Evolutionary conservation across 30 jellyfish, hydroid and myxozoan genomes (phyloP), one percentile per base, ranked within the genome.

Genomic region (Hydra vulgaris): DNA sequence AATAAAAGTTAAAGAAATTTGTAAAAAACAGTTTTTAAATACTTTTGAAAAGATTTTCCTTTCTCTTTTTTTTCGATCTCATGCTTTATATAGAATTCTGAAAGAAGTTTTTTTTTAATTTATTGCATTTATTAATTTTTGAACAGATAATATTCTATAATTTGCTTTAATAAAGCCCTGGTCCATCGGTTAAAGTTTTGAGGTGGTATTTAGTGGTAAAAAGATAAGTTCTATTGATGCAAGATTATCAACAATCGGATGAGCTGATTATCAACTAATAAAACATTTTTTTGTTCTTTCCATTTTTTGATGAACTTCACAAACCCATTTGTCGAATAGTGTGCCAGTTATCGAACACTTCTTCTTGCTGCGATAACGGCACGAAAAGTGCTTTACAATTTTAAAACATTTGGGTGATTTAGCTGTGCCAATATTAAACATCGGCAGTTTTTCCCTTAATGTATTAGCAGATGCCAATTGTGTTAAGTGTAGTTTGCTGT

Each of bases 251-350:
- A 23, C 17, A 18, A 52, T 71, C 21, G 79, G 79, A 17, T 71
- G 79, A 20, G 66, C 26, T 71, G 24, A 71, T 71, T 18, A 71
- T 71, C 21, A 23, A 71, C 71, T 15, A 56, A 56, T 56, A 56
- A 56, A 56, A n/a, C 71, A n/a, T 56, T 15, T 56, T 56, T 56
- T n/a, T n/a, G n/a, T n/a, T n/a, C n/a, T n/a, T n/a, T n/a, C n/a
- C n/a, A n/a, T n/a, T n/a, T n/a, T n/a, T n/a, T n/a, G n/a, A n/a
- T n/a, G n/a, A n/a, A n/a, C n/a, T n/a, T n/a, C n/a, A n/a, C n/a
- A n/a, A n/a, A n/a, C n/a, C 81, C 61, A 73, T 73, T 73, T n/a
- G 12, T 73, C 61, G 74, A 73, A 20, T 73, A 73, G 40, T 73
- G 40, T 73, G 81, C 5, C 71, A 27, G 7, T 17, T 27, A 73